Evolutionary conservation across 92 coral and sea anemone species (phyloP), one percentile per base, ranked within the genome.

Genomic region (Paramuricea clavata): DNA sequence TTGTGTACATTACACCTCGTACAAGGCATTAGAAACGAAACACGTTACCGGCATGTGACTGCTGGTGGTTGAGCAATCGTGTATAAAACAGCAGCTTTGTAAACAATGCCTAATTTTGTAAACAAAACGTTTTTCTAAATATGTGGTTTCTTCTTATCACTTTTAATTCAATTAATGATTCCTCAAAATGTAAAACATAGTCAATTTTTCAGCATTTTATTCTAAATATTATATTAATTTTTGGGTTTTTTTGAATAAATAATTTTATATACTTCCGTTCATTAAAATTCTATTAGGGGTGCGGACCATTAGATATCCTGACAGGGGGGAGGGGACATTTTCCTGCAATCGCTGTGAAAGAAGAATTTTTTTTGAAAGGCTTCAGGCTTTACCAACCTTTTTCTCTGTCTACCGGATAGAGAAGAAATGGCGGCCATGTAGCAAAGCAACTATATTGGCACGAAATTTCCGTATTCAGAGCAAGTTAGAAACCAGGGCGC

Each of bases 241-340:
- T 65, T 5, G 62, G n/a, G n/a, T n/a, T n/a, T n/a, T 19, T 21
- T 54, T 47, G 54, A 47, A 47, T 47, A 6, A 1, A 47, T 47
- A 47, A 47, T 47, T 60, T 2, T 60, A 26, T 8, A 60, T 25
- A n/a, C n/a, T 60, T 60, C 31, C 31, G 68, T 60, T n/a, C 28
- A 60, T 60, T 60, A 60, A 60, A 60, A 60, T 60, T 60, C 68
- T 22, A 28, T 60, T 60, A 60, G n/a, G n/a, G n/a, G n/a, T n/a
- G n/a, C n/a, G n/a, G n/a, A n/a, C n/a, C n/a, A n/a, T n/a, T n/a
- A n/a, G n/a, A n/a, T n/a, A n/a, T n/a, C n/a, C n/a, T n/a, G n/a
- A n/a, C n/a, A n/a, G n/a, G n/a, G n/a, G n/a, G n/a, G n/a, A n/a
- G n/a, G n/a, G n/a, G n/a, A n/a, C n/a, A n/a, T n/a, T n/a, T n/a